These are phyloP conservation scores for Drosophila elegans DNA, from an alignment of 1,140 invertebrate species.

Conservation along the genomic window DNA sequence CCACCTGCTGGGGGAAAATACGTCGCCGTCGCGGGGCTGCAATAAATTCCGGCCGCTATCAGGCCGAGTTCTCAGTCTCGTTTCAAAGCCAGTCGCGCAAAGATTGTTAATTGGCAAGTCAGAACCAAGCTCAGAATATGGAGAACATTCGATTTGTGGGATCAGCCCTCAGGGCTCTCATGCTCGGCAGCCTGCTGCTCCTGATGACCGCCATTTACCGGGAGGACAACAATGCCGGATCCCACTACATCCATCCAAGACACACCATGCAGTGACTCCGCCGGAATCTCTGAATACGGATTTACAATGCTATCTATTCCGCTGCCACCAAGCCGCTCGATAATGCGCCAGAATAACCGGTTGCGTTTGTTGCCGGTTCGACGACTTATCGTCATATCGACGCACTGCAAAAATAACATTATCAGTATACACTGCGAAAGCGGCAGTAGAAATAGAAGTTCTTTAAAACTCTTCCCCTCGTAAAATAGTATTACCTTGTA, in stretches of 20 bases:
- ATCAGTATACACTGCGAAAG: neutral
- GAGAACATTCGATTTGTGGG: conserved; percentile 13
- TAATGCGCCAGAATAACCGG: conserved; percentile 20
- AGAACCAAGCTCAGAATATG: conserved; percentile 5
- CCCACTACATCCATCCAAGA: conserved; percentile 63
- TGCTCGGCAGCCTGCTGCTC: conserved; percentile 45
- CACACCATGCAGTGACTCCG: conserved; percentile 38
- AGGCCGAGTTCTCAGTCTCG: conserved; percentile 30
- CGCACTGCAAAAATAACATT: conserved; percentile 17
- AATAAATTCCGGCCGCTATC: conserved; percentile 23
- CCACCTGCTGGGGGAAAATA: conserved; percentile 34
- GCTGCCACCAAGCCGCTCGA: neutral
- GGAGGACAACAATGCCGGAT: conserved; percentile 48
- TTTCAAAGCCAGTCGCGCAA: conserved; percentile 20
- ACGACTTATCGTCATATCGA: conserved; percentile 7
- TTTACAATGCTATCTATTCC: conserved; percentile 8
- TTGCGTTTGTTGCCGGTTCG: conserved; percentile 17
- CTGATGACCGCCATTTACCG: conserved; percentile 59
- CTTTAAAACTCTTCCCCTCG: neutral
- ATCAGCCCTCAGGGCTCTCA: conserved; percentile 18
- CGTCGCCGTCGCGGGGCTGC: conserved; percentile 5
- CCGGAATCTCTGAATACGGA: neutral
- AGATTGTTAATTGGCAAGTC: conserved; percentile 10
- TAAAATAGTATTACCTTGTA: neutral
- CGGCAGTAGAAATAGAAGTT: neutral